Base-by-base conservation (phyloP, 2,888 invertebrate species). In the Lithophane socia region DNA sequence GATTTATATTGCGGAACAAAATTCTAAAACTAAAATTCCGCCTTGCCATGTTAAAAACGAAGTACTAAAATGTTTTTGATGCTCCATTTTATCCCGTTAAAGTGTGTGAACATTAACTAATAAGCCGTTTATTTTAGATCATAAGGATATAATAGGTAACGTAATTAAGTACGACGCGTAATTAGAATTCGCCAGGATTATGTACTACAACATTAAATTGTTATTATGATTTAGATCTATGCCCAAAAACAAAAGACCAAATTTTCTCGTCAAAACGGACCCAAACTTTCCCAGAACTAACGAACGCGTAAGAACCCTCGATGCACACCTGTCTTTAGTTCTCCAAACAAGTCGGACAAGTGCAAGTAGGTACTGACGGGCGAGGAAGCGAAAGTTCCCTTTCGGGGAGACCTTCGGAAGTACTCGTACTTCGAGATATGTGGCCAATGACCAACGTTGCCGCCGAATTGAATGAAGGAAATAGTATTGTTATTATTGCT, bases 311-410 rank as follows among this genome's bases (percentile, higher is more conserved):
- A 37, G 12, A 68, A 66, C 63, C 58, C 12, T 65, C 79, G 64
- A 84, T 82, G 79, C 63, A 63, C 69, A 52, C 60, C 56, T 56
- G 79, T 60, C 85, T 73, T 79, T 73, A 76, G 29, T 29, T 47
- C 3, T 63, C 54, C 9, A 73, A 85, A 86, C 80, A 76, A 75
- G 85, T 80, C 60, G 73, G 10, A 44, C 81, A 69, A 85, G 85
- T 87, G 64, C 42, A 52, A 67, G 61, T 76, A 47, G 72, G 37
- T 18, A n/a, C 24, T 49, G 65, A 54, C 66, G 58, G 64, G 68
- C n/a, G 78, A 82, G 79, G 82, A 82, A 87, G 70, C 86, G 87
- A 87, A 87, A 87, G 86, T 84, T 82, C 84, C 69, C 76, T 86
- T 86, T 86, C 61, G 85, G 79, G 37, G 61, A 70, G 84, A 86